Evolutionary conservation across 1,140 invertebrate genomes (phyloP), one percentile per base, ranked within the genome.

Genomic region (Frieseomelitta varia): DNA sequence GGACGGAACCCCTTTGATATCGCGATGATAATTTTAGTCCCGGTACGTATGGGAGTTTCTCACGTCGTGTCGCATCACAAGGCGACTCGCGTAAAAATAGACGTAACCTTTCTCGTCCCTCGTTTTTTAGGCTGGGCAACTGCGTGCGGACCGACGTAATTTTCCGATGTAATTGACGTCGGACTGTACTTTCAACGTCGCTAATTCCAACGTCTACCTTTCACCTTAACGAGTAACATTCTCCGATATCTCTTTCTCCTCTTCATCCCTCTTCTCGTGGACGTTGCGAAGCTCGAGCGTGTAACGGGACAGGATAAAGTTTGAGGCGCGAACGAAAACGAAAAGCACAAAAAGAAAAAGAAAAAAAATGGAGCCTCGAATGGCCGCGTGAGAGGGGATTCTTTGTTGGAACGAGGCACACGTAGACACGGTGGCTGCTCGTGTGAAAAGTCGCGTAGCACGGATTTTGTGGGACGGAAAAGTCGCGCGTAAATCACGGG

Each of bases 1-100:
- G 39, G 8, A 71, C 34, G 34, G 39, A 47, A 12, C 27, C 27
- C 17, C 72, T 74, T 74, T 74, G 51, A 55, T 51, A 77, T 77
- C 63, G 61, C 61, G 61, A 30, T 61, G 80, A 67, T 82, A 68
- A 82, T 84, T 84, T 84, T 79, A 79, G 72, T 75, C 30, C 27
- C 21, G 47, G 30, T 17, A 4, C 27, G 47, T 56, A 81, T 69
- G 47, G 6, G 27, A 30, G 51, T 24, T 47, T 56, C 65, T 56
- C 34, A 27, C 47, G 68, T 71, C 24, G 68, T 53, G 24, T 10
- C 39, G 47, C 69, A 74, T 84, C n/a, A 67, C 39, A 84, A 71
- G 76, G 75, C 55, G 67, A 71, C 58, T 39, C 79, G 71, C 58
- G 47, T 30, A 84, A 84, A 84, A 84, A 84, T 84, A 84, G 81